phyloP scores from a whole-genome alignment of 1,140 invertebrate species.

The Pseudomyrmex sp. region DNA sequence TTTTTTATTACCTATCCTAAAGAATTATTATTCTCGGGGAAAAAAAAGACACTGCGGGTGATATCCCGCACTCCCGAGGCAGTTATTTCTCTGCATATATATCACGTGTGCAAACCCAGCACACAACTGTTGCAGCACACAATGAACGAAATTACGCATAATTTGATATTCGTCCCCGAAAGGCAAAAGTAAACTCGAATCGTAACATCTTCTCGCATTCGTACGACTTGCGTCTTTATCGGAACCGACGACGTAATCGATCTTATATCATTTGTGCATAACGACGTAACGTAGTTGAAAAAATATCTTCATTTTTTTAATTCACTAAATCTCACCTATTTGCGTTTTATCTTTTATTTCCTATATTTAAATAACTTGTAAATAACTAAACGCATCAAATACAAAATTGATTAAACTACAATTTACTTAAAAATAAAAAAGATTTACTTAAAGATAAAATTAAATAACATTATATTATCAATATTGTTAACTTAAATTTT shows the following conservation, averaged over 20 bases:
- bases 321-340: too few species aligned
- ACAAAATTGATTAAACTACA: too few species aligned
- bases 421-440: too few species aligned
- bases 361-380: too few species aligned
- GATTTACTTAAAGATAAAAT: too few species aligned
- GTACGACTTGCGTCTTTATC: slow-evolving; percentile 16
- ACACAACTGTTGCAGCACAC: neutral
- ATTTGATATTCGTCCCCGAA: slow-evolving; percentile 37
- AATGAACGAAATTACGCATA: slow-evolving; percentile 63
- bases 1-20: slow-evolving; percentile 32
- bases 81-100: slow-evolving; percentile 20
- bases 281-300: too few species aligned
- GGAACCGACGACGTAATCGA: neutral
- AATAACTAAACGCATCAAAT: too few species aligned
- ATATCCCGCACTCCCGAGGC: slow-evolving; percentile 45
- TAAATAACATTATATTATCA: too few species aligned
- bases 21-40: slow-evolving; percentile 17
- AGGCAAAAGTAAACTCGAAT: slow-evolving; percentile 29
- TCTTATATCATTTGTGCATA: neutral
- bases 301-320: too few species aligned
- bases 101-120: slow-evolving; percentile 30
- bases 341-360: too few species aligned
- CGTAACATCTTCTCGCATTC: slow-evolving; percentile 3
- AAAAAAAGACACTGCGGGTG: neutral
- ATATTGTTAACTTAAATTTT: too few species aligned